Percentiles rank a stretch among this genome's conserved stretches.
phyloP scores from a whole-genome alignment of 2,888 invertebrate genomes.

The Lycocerus yunnanus region DNA sequence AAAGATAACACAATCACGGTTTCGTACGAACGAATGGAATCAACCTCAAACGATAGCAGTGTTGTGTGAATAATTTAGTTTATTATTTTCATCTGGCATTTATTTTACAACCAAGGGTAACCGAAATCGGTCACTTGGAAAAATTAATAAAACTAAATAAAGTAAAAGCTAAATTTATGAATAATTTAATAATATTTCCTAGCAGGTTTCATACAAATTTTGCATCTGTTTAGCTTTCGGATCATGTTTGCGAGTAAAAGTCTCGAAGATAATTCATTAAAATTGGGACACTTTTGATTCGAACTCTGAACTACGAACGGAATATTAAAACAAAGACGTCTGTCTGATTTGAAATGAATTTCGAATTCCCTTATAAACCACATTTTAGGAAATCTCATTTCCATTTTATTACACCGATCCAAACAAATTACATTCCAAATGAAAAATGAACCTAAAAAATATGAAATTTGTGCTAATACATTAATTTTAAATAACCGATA shows the following conservation, averaged over 20 bases:
- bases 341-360: conserved; percentile 29
- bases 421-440: neutral
- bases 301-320: conserved; percentile 31
- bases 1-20: neutral
- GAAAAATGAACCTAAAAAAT: neutral
- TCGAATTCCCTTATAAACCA: conserved; percentile 14
- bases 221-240: conserved; percentile 34
- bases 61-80: neutral
- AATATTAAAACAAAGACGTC: conserved; percentile 37
- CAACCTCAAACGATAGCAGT: neutral
- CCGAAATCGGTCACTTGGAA: neutral
- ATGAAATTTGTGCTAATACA: neutral
- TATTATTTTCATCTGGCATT: neutral
- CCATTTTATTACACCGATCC: conserved; percentile 19
- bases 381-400: conserved; percentile 22
- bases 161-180: neutral
- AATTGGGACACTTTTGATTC: conserved; percentile 40
- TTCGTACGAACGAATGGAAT: neutral
- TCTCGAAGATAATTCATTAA: conserved; percentile 41
- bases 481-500: neutral
- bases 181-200: neutral
- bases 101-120: neutral
- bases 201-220: neutral
- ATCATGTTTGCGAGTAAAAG: conserved; percentile 37
- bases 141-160: neutral